Conservation (phyloP, 2,797 vertebrate species). For the Psittacula derbiana region DNA sequence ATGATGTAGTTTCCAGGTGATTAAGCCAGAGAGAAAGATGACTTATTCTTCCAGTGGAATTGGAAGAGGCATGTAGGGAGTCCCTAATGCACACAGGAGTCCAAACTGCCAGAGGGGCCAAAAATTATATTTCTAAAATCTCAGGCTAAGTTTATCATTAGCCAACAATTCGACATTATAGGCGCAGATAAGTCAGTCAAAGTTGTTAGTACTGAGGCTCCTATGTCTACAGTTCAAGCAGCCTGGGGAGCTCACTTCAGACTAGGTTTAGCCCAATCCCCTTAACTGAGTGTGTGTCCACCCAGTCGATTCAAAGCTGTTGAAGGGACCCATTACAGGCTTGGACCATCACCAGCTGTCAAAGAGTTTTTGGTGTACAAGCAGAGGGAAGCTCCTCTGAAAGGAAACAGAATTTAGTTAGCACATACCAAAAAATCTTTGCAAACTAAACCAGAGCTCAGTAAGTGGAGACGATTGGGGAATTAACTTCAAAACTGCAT, state of each 20-base stretch:
- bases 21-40: constrained; percentile 13
- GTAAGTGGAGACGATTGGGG: neutral
- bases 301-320: neutral
- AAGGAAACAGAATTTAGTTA: neutral
- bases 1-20: constrained; percentile 40
- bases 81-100: neutral
- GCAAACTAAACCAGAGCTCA: neutral
- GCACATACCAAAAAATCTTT: constrained; percentile 2
- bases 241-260: neutral
- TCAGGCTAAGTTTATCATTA: neutral
- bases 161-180: neutral
- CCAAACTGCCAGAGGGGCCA: neutral
- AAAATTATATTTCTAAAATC: constrained; percentile 5
- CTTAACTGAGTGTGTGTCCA: neutral
- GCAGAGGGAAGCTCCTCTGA: neutral
- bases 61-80: neutral
- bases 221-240: neutral
- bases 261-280: neutral
- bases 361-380: neutral
- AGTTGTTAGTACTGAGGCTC: neutral
- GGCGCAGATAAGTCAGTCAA: neutral
- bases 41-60: constrained; percentile 37
- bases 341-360: neutral
- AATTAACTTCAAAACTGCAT: constrained; percentile 25
- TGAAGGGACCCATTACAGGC: neutral